These are phyloP conservation scores for Hemaris fuciformis DNA, from an alignment of 2,888 invertebrate species.

Conservation along the genomic window DNA sequence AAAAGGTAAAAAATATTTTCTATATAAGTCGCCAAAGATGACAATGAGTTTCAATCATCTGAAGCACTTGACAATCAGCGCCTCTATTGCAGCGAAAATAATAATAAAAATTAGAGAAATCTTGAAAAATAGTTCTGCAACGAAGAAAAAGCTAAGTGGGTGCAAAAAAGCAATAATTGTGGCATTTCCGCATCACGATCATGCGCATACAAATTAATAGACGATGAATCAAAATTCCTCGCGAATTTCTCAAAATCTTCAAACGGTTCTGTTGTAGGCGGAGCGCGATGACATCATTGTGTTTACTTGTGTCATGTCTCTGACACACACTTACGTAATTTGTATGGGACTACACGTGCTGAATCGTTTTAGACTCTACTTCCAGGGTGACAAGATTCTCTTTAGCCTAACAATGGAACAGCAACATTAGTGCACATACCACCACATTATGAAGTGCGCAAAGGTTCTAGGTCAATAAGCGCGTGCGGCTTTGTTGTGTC, in stretches of 20 bases:
- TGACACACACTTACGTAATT: conserved; percentile 36
- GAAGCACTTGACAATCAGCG: no score
- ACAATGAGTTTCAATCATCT: no score
- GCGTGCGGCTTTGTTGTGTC: conserved; percentile 44
- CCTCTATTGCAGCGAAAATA: no score
- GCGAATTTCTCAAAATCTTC: conserved; percentile 23
- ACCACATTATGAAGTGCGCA: conserved; percentile 34
- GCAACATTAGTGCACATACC: background rate
- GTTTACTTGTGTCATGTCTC: conserved; percentile 42
- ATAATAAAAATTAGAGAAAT: background rate
- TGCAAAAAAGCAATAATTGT: background rate
- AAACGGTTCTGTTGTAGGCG: conserved; percentile 44
- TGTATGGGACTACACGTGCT: background rate
- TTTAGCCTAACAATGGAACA: background rate
- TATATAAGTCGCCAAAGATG: no score
- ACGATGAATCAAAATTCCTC: conserved; percentile 16
- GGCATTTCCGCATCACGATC: background rate
- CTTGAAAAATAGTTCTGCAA: background rate
- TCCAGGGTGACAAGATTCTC: background rate
- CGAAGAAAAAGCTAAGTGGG: no score
- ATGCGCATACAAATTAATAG: conserved; percentile 1
- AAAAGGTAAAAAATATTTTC: no score
- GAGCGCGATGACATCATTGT: conserved; percentile 62
- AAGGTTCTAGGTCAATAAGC: conserved; percentile 64
- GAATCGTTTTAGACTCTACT: background rate